A percentile compares a stretch with the other conserved stretches of the same genome.
These are phyloP conservation scores for Apamea sordens DNA, from an alignment of 2,888 invertebrate genomes.

Conservation along the genomic window DNA sequence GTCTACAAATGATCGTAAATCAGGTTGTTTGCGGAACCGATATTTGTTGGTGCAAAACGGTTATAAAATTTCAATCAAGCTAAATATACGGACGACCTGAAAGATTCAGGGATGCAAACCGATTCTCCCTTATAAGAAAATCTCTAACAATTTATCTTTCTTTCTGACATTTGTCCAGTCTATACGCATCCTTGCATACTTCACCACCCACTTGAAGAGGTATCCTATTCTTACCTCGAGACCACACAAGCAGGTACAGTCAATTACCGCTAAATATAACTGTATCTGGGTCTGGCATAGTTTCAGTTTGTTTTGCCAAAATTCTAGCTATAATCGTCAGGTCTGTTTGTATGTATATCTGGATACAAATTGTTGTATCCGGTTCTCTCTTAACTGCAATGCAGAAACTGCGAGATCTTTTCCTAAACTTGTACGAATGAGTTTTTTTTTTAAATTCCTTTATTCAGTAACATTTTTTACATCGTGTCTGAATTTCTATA, in stretches of 20 bases:
- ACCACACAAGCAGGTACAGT: constrained; percentile 51
- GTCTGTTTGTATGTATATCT: constrained; percentile 25
- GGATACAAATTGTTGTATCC: background rate
- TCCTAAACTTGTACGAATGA: background rate
- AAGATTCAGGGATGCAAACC: too few species aligned
- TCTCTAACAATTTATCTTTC: background rate
- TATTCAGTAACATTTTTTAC: too few species aligned
- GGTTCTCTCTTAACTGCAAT: background rate
- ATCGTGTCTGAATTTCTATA: too few species aligned
- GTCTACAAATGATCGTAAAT: too few species aligned
- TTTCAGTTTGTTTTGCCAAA: constrained; percentile 63
- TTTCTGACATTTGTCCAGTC: background rate
- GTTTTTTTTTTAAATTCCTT: too few species aligned
- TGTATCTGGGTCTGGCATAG: constrained; percentile 53
- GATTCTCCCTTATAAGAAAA: background rate
- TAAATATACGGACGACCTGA: background rate
- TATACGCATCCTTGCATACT: background rate
- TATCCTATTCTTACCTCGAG: constrained; percentile 46
- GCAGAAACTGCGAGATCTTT: background rate
- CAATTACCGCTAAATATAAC: constrained; percentile 61
- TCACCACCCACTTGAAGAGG: constrained; percentile 44
- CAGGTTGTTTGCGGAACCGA: background rate
- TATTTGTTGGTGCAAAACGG: background rate
- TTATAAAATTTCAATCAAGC: background rate
- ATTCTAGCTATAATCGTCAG: constrained; percentile 42